phyloP scores from a whole-genome alignment of 2,113 vertebrate species.

The Hypocryptadius cinnamomeus region DNA sequence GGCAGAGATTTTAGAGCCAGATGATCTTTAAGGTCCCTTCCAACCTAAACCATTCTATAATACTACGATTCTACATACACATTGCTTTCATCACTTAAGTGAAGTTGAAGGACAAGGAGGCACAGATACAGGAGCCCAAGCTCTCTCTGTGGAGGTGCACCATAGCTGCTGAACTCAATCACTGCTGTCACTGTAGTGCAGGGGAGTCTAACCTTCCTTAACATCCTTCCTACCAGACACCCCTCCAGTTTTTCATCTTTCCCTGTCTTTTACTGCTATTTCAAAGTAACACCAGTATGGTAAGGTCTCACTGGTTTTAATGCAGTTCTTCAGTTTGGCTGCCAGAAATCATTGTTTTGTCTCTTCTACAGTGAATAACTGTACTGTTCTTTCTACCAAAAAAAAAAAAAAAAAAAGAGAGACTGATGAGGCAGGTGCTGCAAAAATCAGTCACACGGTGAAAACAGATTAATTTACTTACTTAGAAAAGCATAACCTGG shows the following conservation, averaged over 20 bases:
- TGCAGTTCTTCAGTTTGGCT: not conserved
- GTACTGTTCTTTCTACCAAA: not conserved
- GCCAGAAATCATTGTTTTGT: not conserved
- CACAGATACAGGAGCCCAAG: not conserved
- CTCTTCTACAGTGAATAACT: not conserved
- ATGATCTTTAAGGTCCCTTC: not conserved
- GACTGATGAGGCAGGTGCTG: not conserved
- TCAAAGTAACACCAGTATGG: not conserved
- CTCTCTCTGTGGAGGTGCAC: not conserved
- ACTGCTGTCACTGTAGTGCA: not conserved
- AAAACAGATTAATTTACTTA: slow-evolving; percentile 44
- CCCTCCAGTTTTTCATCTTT: not conserved
- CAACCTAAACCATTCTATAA: not conserved
- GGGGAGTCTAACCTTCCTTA: not conserved
- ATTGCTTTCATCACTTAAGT: not conserved
- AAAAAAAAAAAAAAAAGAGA: not conserved
- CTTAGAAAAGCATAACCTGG: not conserved
- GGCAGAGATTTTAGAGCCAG: not conserved
- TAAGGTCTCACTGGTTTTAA: not conserved
- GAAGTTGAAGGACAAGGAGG: not conserved
- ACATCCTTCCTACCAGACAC: not conserved
- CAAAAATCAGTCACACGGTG: not conserved
- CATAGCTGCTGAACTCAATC: not conserved
- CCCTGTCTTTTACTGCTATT: not conserved
- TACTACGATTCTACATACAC: not conserved